Evolutionary conservation across 2,113 vertebrate genomes (phyloP).

Genomic region (Pygoscelis antarcticus): DNA sequence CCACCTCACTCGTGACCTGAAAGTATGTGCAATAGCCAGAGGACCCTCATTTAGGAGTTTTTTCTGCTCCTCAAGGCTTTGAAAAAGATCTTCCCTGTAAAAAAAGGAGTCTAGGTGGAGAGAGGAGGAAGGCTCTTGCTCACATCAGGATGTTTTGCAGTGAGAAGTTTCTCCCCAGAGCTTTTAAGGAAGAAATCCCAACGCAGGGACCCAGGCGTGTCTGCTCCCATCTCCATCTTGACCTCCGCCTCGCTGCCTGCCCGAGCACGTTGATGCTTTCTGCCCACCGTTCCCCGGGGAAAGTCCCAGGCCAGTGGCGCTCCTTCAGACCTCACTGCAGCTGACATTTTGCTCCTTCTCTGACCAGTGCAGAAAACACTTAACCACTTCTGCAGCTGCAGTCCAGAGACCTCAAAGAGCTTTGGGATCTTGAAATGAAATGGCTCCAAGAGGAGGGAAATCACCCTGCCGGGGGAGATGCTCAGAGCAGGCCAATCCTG

Average conservation of each 20-base stretch:
- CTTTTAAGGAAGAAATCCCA: too few relatives aligned
- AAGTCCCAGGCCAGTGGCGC: rapidly evolving
- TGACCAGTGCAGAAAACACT: neutral
- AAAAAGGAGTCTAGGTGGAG: neutral
- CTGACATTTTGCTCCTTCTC: neutral
- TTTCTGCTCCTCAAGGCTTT: neutral
- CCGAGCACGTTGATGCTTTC: too few relatives aligned
- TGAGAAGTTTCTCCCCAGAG: neutral
- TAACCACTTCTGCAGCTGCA: neutral
- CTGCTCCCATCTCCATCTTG: too few relatives aligned
- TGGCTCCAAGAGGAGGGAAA: neutral
- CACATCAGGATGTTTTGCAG: neutral
- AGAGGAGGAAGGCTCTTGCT: neutral
- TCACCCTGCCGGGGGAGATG: neutral
- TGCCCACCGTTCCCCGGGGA: neutral
- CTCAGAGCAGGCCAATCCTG: neutral
- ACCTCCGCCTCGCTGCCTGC: too few relatives aligned
- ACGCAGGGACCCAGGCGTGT: too few relatives aligned
- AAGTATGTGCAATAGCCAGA: neutral
- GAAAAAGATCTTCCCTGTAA: neutral
- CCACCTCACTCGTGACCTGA: neutral
- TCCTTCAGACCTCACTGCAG: neutral
- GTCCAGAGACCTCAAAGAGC: neutral
- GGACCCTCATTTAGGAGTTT: neutral
- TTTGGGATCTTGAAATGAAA: neutral